A percentile compares a stretch with the other conserved stretches of the same genome.
These are phyloP conservation scores for Callocephalon fimbriatum DNA, from an alignment of 2,113 vertebrate genomes.

Conservation along the genomic window DNA sequence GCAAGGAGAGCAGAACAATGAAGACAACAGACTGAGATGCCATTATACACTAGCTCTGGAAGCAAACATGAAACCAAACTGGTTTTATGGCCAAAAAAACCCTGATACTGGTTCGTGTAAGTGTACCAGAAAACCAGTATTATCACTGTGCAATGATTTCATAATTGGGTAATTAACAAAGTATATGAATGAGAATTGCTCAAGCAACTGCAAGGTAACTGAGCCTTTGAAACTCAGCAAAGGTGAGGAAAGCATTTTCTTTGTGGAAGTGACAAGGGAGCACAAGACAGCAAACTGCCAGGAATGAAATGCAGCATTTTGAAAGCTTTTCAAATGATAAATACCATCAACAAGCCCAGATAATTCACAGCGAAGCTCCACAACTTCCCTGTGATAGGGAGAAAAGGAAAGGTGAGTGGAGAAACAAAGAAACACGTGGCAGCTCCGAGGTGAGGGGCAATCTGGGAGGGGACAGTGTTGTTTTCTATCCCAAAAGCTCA, in stretches of 20 bases:
- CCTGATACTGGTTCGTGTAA: not conserved
- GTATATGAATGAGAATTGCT: not conserved
- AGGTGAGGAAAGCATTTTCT: not conserved
- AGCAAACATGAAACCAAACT: not conserved
- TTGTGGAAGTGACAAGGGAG: not conserved
- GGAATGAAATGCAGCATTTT: not conserved
- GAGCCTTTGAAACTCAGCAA: not conserved
- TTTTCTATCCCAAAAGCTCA: conserved; percentile 12
- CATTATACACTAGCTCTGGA: not conserved
- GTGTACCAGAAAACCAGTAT: not conserved
- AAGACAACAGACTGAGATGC: not conserved
- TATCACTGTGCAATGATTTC: not conserved
- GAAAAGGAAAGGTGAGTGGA: not conserved
- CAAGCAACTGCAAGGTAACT: not conserved
- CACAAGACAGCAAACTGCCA: not conserved
- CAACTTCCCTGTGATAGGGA: not conserved
- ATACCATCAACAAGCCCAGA: not conserved
- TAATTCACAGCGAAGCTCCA: not conserved
- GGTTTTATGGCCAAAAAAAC: not conserved
- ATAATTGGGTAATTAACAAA: not conserved
- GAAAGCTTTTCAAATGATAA: not conserved
- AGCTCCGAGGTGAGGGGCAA: not conserved
- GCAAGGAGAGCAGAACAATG: not conserved
- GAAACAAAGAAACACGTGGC: not conserved
- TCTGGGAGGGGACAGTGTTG: not conserved